Evolutionary conservation across 2,797 vertebrate genomes (phyloP), one percentile per base, ranked within the genome.

Genomic region (Staurois parvus): DNA sequence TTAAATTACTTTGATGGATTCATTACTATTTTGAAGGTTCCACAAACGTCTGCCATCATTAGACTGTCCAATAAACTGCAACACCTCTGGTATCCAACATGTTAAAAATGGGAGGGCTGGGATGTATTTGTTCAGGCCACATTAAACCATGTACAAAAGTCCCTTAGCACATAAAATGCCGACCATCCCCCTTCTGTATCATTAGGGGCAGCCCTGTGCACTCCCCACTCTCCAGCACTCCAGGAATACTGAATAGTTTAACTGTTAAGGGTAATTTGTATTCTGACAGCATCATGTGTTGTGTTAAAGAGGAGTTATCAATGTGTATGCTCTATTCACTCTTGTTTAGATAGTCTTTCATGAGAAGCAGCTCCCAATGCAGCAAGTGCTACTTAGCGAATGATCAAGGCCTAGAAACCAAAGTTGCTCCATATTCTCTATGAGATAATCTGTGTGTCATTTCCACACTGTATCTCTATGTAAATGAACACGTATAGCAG

Each of bases 201-300:
- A 77, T 77, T 76, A 86, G 73, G 72, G 79, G 52, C 79, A 78
- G 80, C 74, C 32, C 74, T 73, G 80, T 72, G 80, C 69, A 78
- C 74, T 81, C 79, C 69, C 80, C 79, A 79, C 79, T 76, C 85
- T 76, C 83, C 68, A 66, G 68, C 80, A 78, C 85, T 73, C 74
- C 34, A 37, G 67, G 80, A 73, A 72, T 70, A 78, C 73, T 86
- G 80, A 86, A 86, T 86, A 78, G 80, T 83, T 86, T 86, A 86
- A 86, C 85, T 86, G 85, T 86, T 86, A 74, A 76, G 80, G 80
- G 80, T 82, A 42, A 86, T 86, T 86, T 86, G 85, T 86, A 86
- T 86, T 83, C 85, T 86, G 80, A 86, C 80, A 83, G 85, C 85
- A 86, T 86, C 80, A 83, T 70, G 76, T 32, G 52, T 56, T 56